A percentile compares a stretch with the other conserved stretches of the same genome.
Evolutionary conservation across 2,888 invertebrate genomes (phyloP).

Genomic region (Brassicogethes aeneus): DNA sequence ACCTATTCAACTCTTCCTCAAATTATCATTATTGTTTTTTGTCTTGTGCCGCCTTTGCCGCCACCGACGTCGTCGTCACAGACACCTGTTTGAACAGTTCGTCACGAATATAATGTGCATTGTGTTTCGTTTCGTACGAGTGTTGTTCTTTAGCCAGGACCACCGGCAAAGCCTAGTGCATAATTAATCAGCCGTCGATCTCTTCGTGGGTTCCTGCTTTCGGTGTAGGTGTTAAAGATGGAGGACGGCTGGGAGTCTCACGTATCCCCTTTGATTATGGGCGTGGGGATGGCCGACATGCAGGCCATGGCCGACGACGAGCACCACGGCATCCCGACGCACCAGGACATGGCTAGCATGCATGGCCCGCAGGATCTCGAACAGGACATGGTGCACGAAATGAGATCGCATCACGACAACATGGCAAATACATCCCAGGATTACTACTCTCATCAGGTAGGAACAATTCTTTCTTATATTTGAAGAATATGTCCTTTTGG

Average conservation of each 20-base stretch:
- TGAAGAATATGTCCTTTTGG: no score
- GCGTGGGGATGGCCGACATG: constrained; percentile 36
- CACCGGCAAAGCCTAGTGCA: neutral
- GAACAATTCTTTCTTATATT: no score
- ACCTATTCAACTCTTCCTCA: no score
- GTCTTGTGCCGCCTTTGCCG: no score
- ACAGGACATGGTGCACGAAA: constrained; percentile 27
- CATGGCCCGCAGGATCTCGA: constrained; percentile 29
- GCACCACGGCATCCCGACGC: constrained; percentile 21
- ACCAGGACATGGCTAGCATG: constrained; percentile 25
- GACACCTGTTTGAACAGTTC: no score
- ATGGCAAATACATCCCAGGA: constrained; percentile 15
- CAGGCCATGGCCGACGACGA: constrained; percentile 33
- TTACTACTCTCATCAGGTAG: constrained; percentile 26
- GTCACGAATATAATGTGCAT: no score
- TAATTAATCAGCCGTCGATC: neutral
- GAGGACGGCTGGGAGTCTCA: constrained; percentile 41
- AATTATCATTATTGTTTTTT: no score
- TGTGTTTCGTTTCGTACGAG: no score
- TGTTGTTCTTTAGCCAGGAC: neutral
- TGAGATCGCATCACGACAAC: constrained; percentile 16
- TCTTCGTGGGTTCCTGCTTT: constrained; percentile 18
- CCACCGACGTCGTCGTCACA: no score
- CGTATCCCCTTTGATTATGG: constrained; percentile 41
- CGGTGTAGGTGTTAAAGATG: constrained; percentile 33